Conservation (phyloP, 2,797 vertebrate species). For the Capromys pilorides region DNA sequence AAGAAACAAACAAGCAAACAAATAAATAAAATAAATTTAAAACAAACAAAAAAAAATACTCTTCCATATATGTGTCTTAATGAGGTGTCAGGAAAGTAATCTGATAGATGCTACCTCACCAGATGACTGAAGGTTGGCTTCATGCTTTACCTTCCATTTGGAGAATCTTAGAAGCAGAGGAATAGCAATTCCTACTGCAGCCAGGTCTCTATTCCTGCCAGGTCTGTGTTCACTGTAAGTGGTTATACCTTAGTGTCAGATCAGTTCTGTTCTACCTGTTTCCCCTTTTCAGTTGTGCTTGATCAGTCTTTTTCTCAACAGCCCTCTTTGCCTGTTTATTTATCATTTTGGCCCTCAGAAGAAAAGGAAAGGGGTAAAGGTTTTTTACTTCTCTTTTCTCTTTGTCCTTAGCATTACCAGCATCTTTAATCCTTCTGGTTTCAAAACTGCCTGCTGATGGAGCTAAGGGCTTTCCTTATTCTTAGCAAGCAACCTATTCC, state of each 20-base stretch:
- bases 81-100: conserved; percentile 23
- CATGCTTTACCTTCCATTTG: conserved; percentile 34
- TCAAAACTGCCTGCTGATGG: conserved; percentile 24
- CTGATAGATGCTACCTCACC: not conserved
- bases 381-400: conserved; percentile 37
- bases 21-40: too few species aligned
- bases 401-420: conserved; percentile 35
- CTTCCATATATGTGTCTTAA: not conserved
- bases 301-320: not conserved
- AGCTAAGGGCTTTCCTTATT: not conserved
- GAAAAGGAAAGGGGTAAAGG: not conserved
- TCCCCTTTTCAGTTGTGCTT: not conserved
- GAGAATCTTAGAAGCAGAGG: not conserved
- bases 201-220: too few species aligned
- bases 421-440: not conserved
- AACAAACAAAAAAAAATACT: too few species aligned
- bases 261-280: conserved; percentile 4
- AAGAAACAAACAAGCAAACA: too few species aligned
- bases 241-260: not conserved
- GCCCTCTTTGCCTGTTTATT: not conserved
- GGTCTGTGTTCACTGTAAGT: not conserved
- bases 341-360: conserved; percentile 20
- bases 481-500: not conserved
- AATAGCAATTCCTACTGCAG: conserved; percentile 2
- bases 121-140: conserved; percentile 41